Evolutionary conservation across 2,113 vertebrate genomes (phyloP).

Genomic region (Ceratotherium simum): DNA sequence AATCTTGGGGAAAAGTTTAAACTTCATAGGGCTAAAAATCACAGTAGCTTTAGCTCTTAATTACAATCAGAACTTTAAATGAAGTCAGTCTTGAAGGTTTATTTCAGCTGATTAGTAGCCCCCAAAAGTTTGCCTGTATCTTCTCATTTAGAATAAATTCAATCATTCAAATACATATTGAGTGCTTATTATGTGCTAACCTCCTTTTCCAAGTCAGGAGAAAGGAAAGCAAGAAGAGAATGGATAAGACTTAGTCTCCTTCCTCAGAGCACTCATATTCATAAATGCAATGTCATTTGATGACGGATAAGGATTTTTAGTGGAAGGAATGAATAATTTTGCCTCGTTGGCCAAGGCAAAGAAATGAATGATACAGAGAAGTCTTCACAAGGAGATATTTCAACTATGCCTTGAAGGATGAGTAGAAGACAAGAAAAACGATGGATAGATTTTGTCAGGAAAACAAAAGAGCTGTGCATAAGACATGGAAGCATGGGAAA

Average conservation of each 20-base stretch:
- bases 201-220: neutral
- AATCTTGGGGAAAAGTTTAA: neutral
- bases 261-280: neutral
- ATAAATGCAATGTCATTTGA: constrained; percentile 11
- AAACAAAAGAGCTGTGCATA: neutral
- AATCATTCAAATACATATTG: neutral
- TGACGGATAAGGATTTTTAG: neutral
- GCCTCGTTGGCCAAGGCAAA: neutral
- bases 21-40: constrained; percentile 13
- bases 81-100: constrained; percentile 26
- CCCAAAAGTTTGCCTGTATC: neutral
- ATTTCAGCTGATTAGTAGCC: constrained; percentile 20
- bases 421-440: neutral
- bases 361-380: neutral
- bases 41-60: constrained; percentile 9
- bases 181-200: neutral
- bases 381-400: constrained; percentile 18
- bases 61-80: neutral
- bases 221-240: constrained; percentile 17
- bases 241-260: neutral
- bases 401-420: neutral
- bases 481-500: neutral
- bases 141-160: neutral
- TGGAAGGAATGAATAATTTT: constrained; percentile 15
- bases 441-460: neutral